These are phyloP conservation scores for Phodopus roborovskii DNA, from an alignment of 2,113 vertebrate genomes.

Conservation along the genomic window DNA sequence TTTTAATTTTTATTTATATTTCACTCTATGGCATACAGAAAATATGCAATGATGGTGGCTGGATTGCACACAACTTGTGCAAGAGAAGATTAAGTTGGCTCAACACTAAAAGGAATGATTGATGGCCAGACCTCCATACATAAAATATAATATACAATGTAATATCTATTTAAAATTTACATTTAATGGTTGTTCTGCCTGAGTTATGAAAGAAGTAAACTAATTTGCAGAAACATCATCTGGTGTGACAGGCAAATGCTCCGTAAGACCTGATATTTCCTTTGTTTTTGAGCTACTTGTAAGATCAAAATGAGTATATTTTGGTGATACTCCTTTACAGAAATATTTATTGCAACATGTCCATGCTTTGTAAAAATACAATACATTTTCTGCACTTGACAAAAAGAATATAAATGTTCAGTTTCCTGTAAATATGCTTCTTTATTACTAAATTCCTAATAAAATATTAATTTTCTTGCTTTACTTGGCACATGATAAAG, in stretches of 20 bases:
- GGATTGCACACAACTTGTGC: slow-evolving; percentile 74
- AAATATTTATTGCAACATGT: slow-evolving; percentile 56
- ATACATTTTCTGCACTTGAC: not conserved
- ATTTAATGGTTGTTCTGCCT: slow-evolving; percentile 86
- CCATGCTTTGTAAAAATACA: slow-evolving; percentile 52
- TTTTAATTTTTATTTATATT: slow-evolving; percentile 66
- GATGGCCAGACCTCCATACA: slow-evolving; percentile 83
- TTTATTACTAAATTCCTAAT: not conserved
- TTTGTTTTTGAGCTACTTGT: slow-evolving; percentile 79
- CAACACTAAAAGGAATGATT: slow-evolving; percentile 81
- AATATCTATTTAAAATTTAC: slow-evolving; percentile 85
- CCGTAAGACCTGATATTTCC: slow-evolving; percentile 75
- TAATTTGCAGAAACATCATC: slow-evolving; percentile 87
- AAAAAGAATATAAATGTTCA: not conserved
- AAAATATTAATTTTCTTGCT: not conserved
- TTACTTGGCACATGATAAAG: not conserved
- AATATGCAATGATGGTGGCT: slow-evolving; percentile 56
- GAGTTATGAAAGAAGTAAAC: slow-evolving; percentile 87
- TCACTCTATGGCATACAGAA: slow-evolving; percentile 29
- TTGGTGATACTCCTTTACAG: slow-evolving; percentile 59
- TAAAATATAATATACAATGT: slow-evolving; percentile 83
- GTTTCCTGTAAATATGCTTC: not conserved
- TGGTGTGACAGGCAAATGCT: slow-evolving; percentile 77
- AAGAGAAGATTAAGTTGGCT: slow-evolving; percentile 85
- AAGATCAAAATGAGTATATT: slow-evolving; percentile 73